Base-by-base conservation (phyloP, 2,113 vertebrate genomes). In the Lophius piscatorius region DNA sequence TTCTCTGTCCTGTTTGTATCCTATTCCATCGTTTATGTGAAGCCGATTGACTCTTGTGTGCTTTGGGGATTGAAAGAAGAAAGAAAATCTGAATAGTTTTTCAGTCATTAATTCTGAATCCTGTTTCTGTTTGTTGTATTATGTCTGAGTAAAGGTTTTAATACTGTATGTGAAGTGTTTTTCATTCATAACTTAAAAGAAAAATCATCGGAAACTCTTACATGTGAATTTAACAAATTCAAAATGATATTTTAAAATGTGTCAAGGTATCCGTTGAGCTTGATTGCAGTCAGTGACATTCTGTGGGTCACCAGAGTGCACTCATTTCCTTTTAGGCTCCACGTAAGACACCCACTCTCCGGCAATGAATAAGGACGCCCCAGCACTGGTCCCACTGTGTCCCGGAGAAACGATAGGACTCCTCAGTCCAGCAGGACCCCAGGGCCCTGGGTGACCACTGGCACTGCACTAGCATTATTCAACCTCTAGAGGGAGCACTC, bases 401-500 rank as follows among this genome's bases (percentile, higher is more conserved):
- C 9, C 35, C n/a, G 36, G 36, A 18, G 26, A 9, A 28, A 5
- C 9, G 26, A 28, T 28, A 5, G 4, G 2, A 4, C 54, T 70
- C 55, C 50, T 83, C 87, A 91, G 91, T 91, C 91, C 91, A 79
- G 89, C 89, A 91, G 91, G 91, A 91, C 87, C 91, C 79, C 89
- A 84, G 85, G 91, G 89, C 76, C 67, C 69, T 10, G 34, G 59
- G 39, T 60, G 74, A 47, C 77, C 74, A 9, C 61, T 63, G 77
- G 20, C 61, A 4, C 48, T 33, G 84, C 76, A 85, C 45, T 75
- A 8, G 28, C 40, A 2, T 6, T 17, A 10, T 18, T 31, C 4
- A 7, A 1, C 81, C 90, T 64, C 85, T 74, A 90, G 91, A 88
- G 89, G 88, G 89, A 78, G 81, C 49, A 51, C 83, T 62, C 66